A percentile compares a stretch with the other conserved stretches of the same genome.
These are phyloP conservation scores for Blastobasis lacticolella DNA, from an alignment of 2,888 invertebrate species.

Conservation along the genomic window DNA sequence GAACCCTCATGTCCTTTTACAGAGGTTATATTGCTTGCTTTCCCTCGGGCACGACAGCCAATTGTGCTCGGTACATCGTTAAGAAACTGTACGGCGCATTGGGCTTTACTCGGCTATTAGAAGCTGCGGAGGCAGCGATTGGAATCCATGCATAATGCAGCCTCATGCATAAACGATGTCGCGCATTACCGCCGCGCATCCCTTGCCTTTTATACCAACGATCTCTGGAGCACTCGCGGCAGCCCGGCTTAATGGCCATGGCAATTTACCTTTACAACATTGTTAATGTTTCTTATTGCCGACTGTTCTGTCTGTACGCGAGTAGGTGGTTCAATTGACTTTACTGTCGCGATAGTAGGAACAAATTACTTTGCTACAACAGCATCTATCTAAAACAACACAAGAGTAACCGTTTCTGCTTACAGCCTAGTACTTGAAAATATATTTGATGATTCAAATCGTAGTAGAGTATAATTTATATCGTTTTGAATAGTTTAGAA, in stretches of 20 bases:
- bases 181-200: constrained; percentile 36
- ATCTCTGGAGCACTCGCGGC: constrained; percentile 31
- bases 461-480: not conserved
- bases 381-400: too few species aligned
- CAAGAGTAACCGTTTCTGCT: too few species aligned
- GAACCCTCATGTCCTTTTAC: constrained; percentile 15
- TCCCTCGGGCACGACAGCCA: constrained; percentile 20
- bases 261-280: constrained; percentile 25
- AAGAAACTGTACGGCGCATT: constrained; percentile 19
- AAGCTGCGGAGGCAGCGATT: constrained; percentile 36
- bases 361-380: too few species aligned
- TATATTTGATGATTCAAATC: too few species aligned
- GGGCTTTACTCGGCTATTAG: constrained; percentile 42
- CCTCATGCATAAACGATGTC: constrained; percentile 59
- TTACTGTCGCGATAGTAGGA: too few species aligned
- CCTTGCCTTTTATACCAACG: constrained; percentile 37
- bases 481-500: constrained; percentile 28
- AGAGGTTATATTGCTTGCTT: constrained; percentile 13
- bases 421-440: too few species aligned
- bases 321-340: too few species aligned
- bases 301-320: too few species aligned
- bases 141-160: constrained; percentile 60
- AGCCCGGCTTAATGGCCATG: constrained; percentile 25
- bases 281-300: not conserved
- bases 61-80: constrained; percentile 21